These are phyloP conservation scores for Amphipoea lucens DNA, from an alignment of 2,888 invertebrate species.

Conservation along the genomic window DNA sequence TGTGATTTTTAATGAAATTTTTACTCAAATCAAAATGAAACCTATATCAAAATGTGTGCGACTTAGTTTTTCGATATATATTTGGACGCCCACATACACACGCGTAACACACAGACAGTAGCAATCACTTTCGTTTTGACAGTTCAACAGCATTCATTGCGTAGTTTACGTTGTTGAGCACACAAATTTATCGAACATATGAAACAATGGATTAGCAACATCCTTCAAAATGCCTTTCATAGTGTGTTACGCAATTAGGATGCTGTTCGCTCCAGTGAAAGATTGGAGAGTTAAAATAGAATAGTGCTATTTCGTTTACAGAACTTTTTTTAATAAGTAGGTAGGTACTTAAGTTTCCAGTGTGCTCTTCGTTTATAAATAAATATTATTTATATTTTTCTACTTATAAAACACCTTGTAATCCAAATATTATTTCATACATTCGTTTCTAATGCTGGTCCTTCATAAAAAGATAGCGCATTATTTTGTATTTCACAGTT, in stretches of 20 bases:
- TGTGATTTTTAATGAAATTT: neutral
- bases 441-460: slow-evolving; percentile 15
- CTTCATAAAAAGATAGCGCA: neutral
- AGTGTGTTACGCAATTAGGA: no score
- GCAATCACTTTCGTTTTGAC: neutral
- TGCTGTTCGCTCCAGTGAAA: no score
- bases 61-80: neutral
- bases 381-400: slow-evolving; percentile 8
- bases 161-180: no score
- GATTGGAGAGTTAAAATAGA: neutral
- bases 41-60: neutral
- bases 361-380: slow-evolving; percentile 23
- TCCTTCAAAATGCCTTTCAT: no score
- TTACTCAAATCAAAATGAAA: neutral
- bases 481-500: slow-evolving; percentile 15
- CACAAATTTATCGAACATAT: no score
- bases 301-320: neutral
- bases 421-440: slow-evolving; percentile 19
- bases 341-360: neutral
- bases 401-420: neutral
- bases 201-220: no score
- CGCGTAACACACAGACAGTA: neutral
- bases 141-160: neutral
- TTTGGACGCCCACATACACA: neutral
- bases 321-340: neutral